Evolutionary conservation across 2,797 vertebrate genomes (phyloP).

Genomic region (Acanthiza pusilla): DNA sequence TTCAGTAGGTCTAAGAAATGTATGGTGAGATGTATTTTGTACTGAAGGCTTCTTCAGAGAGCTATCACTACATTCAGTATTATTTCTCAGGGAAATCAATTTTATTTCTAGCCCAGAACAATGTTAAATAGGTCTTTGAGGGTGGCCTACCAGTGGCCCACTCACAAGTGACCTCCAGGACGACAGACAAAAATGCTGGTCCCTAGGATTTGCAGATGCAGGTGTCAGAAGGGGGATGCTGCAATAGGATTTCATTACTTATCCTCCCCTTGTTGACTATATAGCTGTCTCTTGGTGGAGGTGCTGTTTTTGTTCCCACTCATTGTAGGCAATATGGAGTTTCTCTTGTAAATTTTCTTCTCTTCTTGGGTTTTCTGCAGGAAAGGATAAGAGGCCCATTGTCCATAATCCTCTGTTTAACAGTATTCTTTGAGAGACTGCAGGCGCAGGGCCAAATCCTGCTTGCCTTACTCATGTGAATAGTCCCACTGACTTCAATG

Average conservation of each 20-base stretch:
- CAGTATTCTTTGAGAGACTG: constrained; percentile 72
- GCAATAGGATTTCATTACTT: neutral
- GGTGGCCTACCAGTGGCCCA: constrained; percentile 13
- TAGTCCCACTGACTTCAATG: constrained; percentile 47
- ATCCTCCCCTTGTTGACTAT: neutral
- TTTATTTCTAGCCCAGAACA: neutral
- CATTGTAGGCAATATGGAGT: constrained; percentile 52
- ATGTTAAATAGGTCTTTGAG: constrained; percentile 32
- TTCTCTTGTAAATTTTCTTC: constrained; percentile 59
- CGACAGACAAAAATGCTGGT: neutral
- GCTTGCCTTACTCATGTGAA: constrained; percentile 57
- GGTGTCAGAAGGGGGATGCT: neutral
- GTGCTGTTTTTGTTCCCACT: constrained; percentile 32
- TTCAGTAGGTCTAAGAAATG: neutral
- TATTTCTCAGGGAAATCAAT: constrained; percentile 9
- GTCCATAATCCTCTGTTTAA: constrained; percentile 68
- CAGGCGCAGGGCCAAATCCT: constrained; percentile 61
- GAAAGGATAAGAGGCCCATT: constrained; percentile 64
- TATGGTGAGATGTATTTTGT: neutral
- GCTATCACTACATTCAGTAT: neutral
- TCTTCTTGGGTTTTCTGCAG: constrained; percentile 59
- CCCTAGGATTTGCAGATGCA: neutral
- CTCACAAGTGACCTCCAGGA: neutral
- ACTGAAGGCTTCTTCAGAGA: neutral
- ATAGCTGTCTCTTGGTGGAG: constrained; percentile 28